Conservation (phyloP, 2,113 vertebrate species). For the Condylura cristata region DNA sequence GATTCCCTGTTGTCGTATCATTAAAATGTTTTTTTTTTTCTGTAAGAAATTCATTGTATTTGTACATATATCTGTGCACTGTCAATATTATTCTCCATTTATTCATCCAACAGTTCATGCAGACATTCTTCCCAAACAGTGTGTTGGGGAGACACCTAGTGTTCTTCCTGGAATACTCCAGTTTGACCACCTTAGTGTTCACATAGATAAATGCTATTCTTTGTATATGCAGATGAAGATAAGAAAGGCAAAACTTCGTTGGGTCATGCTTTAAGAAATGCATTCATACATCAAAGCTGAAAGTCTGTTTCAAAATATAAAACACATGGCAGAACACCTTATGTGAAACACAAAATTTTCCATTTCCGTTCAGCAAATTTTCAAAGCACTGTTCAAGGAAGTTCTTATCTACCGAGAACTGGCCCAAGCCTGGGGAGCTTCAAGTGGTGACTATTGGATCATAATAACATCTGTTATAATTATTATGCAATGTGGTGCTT, state of each 20-base stretch:
- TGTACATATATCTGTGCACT: not conserved
- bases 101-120: not conserved
- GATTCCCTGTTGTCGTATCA: not conserved
- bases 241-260: not conserved
- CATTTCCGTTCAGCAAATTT: not conserved
- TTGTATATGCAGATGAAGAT: too few relatives aligned
- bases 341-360: not conserved
- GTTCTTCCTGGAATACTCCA: not conserved
- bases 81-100: not conserved
- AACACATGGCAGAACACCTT: too few relatives aligned
- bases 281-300: not conserved
- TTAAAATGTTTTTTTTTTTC: not conserved
- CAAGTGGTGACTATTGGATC: not conserved
- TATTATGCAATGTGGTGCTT: not conserved
- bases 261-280: not conserved
- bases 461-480: not conserved
- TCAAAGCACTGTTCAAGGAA: not conserved
- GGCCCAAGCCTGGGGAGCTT: not conserved
- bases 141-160: constrained; percentile 82
- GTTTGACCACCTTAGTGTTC: rapidly evolving
- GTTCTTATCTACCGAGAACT: not conserved
- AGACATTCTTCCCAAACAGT: constrained; percentile 13
- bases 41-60: not conserved
- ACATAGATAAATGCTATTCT: rapidly evolving
- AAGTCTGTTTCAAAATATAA: not conserved